Conservation (phyloP, 2,888 invertebrate genomes). For the Xestoiulus laeticollis region DNA sequence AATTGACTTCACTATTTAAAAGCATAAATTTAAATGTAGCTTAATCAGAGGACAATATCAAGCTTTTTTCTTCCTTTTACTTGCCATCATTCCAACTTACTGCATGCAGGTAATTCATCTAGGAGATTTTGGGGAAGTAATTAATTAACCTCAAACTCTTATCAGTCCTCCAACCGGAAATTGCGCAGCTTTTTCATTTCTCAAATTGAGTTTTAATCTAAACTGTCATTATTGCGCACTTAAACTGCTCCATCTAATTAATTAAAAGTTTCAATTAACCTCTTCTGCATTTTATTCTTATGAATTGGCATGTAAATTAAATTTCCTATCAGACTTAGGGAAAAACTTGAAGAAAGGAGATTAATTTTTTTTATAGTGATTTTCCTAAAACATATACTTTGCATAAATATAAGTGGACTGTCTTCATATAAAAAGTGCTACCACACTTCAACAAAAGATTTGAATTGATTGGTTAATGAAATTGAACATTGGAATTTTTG, state of each 20-base stretch:
- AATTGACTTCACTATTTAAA: background rate
- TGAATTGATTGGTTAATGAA: too few relatives aligned
- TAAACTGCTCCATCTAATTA: conserved; percentile 5
- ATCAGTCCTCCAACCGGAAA: conserved; percentile 14
- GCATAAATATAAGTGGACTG: too few relatives aligned
- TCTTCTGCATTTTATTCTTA: background rate
- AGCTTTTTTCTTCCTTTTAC: background rate
- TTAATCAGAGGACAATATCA: background rate
- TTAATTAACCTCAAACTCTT: conserved; percentile 34
- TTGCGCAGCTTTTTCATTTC: conserved; percentile 27
- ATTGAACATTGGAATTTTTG: too few relatives aligned
- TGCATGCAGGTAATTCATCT: conserved; percentile 10
- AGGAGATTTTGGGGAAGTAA: conserved; percentile 21
- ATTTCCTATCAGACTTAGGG: too few relatives aligned
- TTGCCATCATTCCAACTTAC: background rate
- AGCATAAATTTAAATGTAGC: background rate
- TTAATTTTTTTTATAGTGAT: too few relatives aligned
- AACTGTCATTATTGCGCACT: conserved; percentile 3
- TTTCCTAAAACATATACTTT: too few relatives aligned
- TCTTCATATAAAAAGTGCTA: too few relatives aligned
- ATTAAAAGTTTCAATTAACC: conserved; percentile 36
- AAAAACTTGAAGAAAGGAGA: too few relatives aligned
- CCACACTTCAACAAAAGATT: too few relatives aligned
- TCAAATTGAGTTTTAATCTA: conserved; percentile 40
- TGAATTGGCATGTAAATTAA: background rate